Base-by-base conservation (phyloP, 2,888 invertebrate genomes). In the Frankliniella fusca region DNA sequence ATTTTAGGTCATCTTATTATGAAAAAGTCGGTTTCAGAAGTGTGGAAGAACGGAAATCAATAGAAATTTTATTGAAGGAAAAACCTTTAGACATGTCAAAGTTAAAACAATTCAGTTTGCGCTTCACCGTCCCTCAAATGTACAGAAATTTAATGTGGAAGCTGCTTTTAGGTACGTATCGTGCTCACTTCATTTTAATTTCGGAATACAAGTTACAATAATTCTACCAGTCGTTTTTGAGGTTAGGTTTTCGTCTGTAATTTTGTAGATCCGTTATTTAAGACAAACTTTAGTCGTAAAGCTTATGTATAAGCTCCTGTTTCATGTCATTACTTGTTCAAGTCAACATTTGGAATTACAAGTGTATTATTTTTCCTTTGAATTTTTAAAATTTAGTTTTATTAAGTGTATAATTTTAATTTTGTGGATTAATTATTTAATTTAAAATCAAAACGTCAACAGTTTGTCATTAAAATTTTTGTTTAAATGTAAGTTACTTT, bases 21-120 rank as follows among this genome's bases (percentile, higher is more conserved):
- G 95, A 94, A 88, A 95, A 95, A 89, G 95, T 97, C 18, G 97
- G 97, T 65, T 96, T 96, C 88, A 92, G 95, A 84, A 94, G 94
- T 85, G 95, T 97, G 0, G 97, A 97, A 88, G 95, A 95, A 86
- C 96, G 95, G 88, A 96, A 95, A 89, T 96, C 96, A 0, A 89
- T 97, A 79, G 96, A 97, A 89, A 95, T 96, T 86, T 89, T 97
- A 18, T 89, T 97, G 86, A 95, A 96, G 86, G 97, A 97, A 85
- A 94, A 94, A 86, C 94, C 93, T 20, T 90, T 94, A 88, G 96
- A 95, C 87, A 91, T 91, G 86, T 91, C 91, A 11, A 95, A 95
- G 88, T 87, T 97, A 49, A 93, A 93, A 86, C 95, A 96, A 86
- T 97, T 97, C 87, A 95, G 95, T 86, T 89, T 95, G 82, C 90